Base-by-base conservation (phyloP, 1,140 invertebrate species). In the Trichonephila clavipes region DNA sequence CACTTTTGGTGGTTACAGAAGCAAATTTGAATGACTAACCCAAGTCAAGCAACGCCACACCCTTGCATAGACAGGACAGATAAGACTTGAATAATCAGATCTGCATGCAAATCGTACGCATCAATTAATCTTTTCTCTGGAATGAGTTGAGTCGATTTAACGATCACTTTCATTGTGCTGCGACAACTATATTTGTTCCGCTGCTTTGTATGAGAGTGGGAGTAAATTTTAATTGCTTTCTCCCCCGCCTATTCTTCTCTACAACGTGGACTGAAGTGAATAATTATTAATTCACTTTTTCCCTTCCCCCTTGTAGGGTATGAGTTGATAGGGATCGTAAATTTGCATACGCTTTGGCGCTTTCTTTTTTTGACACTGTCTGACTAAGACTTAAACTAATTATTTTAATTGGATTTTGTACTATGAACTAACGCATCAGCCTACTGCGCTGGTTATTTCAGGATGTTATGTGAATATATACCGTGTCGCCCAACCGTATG, bases 71-170 rank as follows among this genome's bases (percentile, higher is more conserved):
- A 77, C 10, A 77, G 34, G 12, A 51, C 2, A 34, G 86, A 88
- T 88, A 88, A 88, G 86, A 40, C 21, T 40, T 18, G 62, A 90
- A 82, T 90, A 90, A 90, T 81, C 59, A 77, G 83, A 90, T 82
- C 24, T 81, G 18, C 34, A 90, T 90, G 89, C 89, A 58, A 90
- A 90, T 90, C 8, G 51, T n/a, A 18, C 51, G n/a, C n/a, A 34
- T 82, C 77, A 59, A 90, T 90, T 90, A 90, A 90, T 81, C 44
- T 90, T 62, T 24, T 28, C 87, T 24, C 40, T 44, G 21, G 51
- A 58, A 8, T 6, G 28, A 34, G 16, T 21, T 14, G 34, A 88
- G 61, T 88, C 86, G 86, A 88, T 88, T 64, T 88, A 88, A 88
- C 86, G 86, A 88, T 88, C 86, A 40, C 86, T 64, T 40, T 44